Base-by-base conservation (phyloP, 2,888 invertebrate species). In the Drosophila seclusa region DNA sequence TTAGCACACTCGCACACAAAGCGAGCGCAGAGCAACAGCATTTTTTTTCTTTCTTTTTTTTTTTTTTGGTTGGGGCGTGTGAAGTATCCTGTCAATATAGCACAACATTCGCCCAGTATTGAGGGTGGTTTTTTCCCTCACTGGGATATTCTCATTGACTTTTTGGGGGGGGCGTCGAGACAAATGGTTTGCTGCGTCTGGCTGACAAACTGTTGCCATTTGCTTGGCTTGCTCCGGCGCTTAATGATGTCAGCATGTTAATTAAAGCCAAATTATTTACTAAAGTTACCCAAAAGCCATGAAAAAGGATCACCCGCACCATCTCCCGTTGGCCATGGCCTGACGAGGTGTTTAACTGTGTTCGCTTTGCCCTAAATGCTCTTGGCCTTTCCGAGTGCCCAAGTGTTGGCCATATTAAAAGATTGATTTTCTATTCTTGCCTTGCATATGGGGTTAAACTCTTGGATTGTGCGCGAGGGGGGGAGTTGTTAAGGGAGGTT, bases 241-340 rank as follows among this genome's bases (percentile, higher is more conserved):
- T 50, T 90, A 89, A 90, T 91, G 90, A 90, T 89, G 91, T 89
- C 90, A 89, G 83, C 83, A 90, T 89, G 90, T 90, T 91, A 91
- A 91, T 92, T 91, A 92, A 91, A 90, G 87, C 87, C 90, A 90
- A 91, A 91, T 91, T 91, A 90, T 91, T 91, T 90, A 82, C 89
- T 86, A 85, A 91, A 83, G 68, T 72, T 72, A 40, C 54, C 68
- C 55, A 32, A 59, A 67, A 57, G 34, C 24, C 59, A 70, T 42
- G 24, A 27, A 69, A 64, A 21, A 32, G 63, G 29, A 29, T 18
- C 24, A 24, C 24, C 18, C 31, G 32, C 32, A 2, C 29, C n/a
- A 5, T 0, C 8, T 29, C 8, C 11, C 11, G 4, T n/a, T 8
- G 24, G 4, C 27, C 1, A 21, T 21, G 13, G 16, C 38, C 27